Percentiles rank a stretch among this genome's conserved stretches.
Conservation (phyloP, 2,113 vertebrate genomes). For the Larimichthys crocea region DNA sequence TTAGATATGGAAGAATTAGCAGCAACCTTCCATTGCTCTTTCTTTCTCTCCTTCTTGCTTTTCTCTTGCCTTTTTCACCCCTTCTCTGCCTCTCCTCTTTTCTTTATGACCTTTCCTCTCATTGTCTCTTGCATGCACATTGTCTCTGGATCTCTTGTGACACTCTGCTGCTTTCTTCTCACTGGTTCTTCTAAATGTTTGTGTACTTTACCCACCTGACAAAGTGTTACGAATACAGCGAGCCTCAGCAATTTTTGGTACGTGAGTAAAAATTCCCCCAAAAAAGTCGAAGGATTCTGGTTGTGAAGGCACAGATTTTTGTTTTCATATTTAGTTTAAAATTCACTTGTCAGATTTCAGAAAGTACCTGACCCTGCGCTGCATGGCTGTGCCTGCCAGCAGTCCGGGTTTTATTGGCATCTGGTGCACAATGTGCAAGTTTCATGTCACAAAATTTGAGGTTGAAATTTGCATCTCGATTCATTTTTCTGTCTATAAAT, state of each 20-base stretch:
- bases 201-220: conserved; percentile 20
- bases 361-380: background rate
- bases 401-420: background rate
- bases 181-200: too few relatives aligned
- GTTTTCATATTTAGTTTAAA: background rate
- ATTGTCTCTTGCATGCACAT: conserved; percentile 64
- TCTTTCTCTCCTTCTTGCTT: conserved; percentile 65
- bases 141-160: conserved; percentile 48
- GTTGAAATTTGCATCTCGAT: background rate
- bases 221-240: conserved; percentile 1
- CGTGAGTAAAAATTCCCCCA: background rate
- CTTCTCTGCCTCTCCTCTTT: conserved; percentile 48
- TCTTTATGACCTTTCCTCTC: conserved; percentile 70
- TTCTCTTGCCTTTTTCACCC: conserved; percentile 52
- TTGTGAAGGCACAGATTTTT: background rate
- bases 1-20: conserved; percentile 99
- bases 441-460: background rate
- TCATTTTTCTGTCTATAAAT: conserved; percentile 1
- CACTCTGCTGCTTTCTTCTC: conserved; percentile 35
- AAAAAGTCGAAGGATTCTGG: background rate
- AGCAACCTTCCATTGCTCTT: conserved; percentile 83
- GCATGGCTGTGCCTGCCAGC: background rate
- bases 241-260: background rate
- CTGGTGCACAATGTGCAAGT: background rate
- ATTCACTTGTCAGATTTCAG: background rate